Conservation (phyloP, 2,888 invertebrate species). For the Phrixothrix hirtus region DNA sequence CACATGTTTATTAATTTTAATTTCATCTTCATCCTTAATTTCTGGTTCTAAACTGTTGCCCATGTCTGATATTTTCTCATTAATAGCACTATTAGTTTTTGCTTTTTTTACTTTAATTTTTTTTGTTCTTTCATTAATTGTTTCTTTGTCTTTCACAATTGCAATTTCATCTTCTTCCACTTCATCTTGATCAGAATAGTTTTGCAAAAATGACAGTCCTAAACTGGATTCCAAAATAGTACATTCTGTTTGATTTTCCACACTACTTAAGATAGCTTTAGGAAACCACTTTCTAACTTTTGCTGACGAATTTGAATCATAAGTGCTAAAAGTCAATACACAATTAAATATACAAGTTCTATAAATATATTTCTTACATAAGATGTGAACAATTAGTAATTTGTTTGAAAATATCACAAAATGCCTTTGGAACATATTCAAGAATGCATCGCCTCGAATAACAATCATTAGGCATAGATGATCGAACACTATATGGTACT, state of each 20-base stretch:
- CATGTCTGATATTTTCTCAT: slow-evolving; percentile 9
- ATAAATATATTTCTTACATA: background rate
- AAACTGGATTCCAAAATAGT: slow-evolving; percentile 49
- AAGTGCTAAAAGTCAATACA: slow-evolving; percentile 11
- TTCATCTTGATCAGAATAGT: slow-evolving; percentile 49
- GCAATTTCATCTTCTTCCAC: slow-evolving; percentile 38
- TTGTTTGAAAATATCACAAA: slow-evolving; percentile 7
- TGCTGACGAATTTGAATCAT: too few relatives aligned
- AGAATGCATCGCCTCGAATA: slow-evolving; percentile 10
- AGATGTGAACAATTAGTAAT: slow-evolving; percentile 1
- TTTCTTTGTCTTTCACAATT: too few relatives aligned
- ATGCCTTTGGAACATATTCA: slow-evolving; percentile 11
- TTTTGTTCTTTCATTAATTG: slow-evolving; percentile 1
- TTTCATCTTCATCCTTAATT: slow-evolving; percentile 16
- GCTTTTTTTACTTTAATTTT: slow-evolving; percentile 3
- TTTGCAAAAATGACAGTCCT: slow-evolving; percentile 50
- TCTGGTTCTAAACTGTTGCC: slow-evolving; percentile 3
- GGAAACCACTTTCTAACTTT: slow-evolving; percentile 44
- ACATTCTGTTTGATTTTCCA: slow-evolving; percentile 39
- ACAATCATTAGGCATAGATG: slow-evolving; percentile 32
- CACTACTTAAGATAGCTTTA: slow-evolving; percentile 40
- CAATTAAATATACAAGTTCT: background rate
- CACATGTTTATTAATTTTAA: background rate
- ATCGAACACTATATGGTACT: slow-evolving; percentile 44
- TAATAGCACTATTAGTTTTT: slow-evolving; percentile 5